These are phyloP conservation scores for Nowickia ferox DNA, from an alignment of 2,888 invertebrate genomes.

Conservation along the genomic window DNA sequence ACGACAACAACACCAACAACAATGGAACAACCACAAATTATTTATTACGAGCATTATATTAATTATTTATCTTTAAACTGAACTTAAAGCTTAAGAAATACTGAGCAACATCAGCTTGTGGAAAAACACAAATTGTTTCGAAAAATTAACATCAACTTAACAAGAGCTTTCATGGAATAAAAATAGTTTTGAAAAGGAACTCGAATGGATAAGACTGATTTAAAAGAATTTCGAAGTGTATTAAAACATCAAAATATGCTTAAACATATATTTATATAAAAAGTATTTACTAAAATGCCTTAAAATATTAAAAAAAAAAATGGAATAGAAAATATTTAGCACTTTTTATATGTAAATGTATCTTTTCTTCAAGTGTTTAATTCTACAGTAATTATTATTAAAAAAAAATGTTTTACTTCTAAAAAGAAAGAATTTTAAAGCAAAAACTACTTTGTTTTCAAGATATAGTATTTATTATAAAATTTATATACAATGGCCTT, in stretches of 20 bases:
- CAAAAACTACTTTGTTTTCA: slow-evolving; percentile 10
- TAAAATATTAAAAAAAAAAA: slow-evolving; percentile 11
- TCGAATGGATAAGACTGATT: slow-evolving; percentile 71
- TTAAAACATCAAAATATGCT: slow-evolving; percentile 22
- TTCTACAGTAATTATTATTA: not conserved
- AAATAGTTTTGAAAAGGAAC: slow-evolving; percentile 70
- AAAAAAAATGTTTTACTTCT: slow-evolving; percentile 54
- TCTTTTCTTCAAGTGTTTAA: slow-evolving; percentile 4
- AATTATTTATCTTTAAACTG: slow-evolving; percentile 66
- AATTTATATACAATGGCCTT: slow-evolving; percentile 52
- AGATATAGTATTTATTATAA: slow-evolving; percentile 41
- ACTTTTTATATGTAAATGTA: not conserved
- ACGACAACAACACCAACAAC: slow-evolving; percentile 44
- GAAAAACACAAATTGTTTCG: not conserved
- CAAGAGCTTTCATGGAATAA: slow-evolving; percentile 18
- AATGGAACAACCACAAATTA: slow-evolving; percentile 54
- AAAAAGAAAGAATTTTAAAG: slow-evolving; percentile 9
- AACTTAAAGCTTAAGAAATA: slow-evolving; percentile 50
- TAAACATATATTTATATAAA: not conserved
- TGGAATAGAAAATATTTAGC: too few species aligned
- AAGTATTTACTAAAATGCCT: slow-evolving; percentile 14
- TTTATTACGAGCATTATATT: slow-evolving; percentile 34
- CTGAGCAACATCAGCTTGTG: slow-evolving; percentile 9
- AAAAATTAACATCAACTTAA: not conserved
- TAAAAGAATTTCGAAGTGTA: slow-evolving; percentile 53